These are phyloP conservation scores for Euglossa dilemma DNA, from an alignment of 1,140 invertebrate genomes.

Conservation along the genomic window DNA sequence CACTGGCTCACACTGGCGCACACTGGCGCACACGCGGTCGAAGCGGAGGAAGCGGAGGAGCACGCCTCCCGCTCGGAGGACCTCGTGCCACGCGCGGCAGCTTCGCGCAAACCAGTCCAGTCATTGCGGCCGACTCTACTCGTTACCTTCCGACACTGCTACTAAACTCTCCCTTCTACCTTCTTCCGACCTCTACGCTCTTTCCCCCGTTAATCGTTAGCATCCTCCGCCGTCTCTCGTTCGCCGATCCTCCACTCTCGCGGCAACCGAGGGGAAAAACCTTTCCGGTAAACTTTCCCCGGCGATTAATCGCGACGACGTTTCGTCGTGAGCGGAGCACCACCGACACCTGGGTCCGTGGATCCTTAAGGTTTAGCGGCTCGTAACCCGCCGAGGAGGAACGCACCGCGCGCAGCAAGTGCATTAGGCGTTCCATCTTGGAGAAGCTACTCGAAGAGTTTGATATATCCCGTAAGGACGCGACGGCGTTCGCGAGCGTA, in stretches of 20 bases:
- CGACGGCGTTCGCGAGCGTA: constrained; percentile 30
- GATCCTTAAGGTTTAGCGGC: constrained; percentile 53
- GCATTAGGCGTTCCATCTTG: constrained; percentile 62
- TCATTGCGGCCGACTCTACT: constrained; percentile 53
- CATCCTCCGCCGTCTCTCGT: too few relatives aligned
- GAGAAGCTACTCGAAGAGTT: constrained; percentile 60
- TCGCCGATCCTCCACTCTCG: too few relatives aligned
- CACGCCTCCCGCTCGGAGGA: background rate
- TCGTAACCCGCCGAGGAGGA: constrained; percentile 58
- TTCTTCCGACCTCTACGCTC: background rate
- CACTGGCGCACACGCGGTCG: background rate
- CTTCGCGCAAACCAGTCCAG: constrained; percentile 20
- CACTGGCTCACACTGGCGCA: background rate
- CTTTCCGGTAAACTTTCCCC: too few relatives aligned
- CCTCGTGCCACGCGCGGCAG: background rate
- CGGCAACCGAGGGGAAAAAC: too few relatives aligned
- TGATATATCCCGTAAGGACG: constrained; percentile 59
- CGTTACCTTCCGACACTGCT: constrained; percentile 40
- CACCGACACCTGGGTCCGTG: constrained; percentile 39
- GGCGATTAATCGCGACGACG: background rate
- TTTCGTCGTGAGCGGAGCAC: constrained; percentile 34
- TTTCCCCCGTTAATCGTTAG: constrained; percentile 76
- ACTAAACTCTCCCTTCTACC: background rate
- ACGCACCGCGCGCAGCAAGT: constrained; percentile 54
- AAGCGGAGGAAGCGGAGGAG: background rate